Evolutionary conservation across 2,797 vertebrate genomes (phyloP).

Genomic region (Pangasius krempfi): DNA sequence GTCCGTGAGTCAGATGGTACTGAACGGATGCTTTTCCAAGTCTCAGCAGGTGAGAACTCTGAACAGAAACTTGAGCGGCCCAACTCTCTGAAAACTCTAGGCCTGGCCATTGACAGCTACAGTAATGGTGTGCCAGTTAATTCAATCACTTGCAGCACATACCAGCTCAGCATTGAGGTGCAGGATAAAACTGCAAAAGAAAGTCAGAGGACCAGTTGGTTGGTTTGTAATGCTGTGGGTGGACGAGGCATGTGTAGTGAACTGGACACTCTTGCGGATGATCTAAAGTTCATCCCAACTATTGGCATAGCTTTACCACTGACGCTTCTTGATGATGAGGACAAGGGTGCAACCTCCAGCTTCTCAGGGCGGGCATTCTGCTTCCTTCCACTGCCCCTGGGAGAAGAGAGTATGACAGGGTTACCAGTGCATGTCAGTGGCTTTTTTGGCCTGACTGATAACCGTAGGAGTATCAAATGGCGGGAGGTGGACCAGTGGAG

Average conservation of each 20-base stretch:
- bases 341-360: slow-evolving; percentile 78
- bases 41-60: slow-evolving; percentile 84
- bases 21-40: slow-evolving; percentile 88
- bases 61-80: slow-evolving; percentile 84
- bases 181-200: slow-evolving; percentile 87
- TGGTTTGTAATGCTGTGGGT: slow-evolving; percentile 94
- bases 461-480: slow-evolving; percentile 98
- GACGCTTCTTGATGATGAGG: slow-evolving; percentile 70
- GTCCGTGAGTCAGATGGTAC: slow-evolving; percentile 88
- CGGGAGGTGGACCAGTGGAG: slow-evolving; percentile 96
- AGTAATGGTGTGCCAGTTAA: slow-evolving; percentile 83
- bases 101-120: slow-evolving; percentile 85
- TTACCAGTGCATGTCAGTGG: slow-evolving; percentile 96
- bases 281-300: slow-evolving; percentile 92
- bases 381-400: slow-evolving; percentile 93
- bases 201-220: slow-evolving; percentile 85
- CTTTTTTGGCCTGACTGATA: slow-evolving; percentile 98
- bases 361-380: slow-evolving; percentile 96
- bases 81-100: slow-evolving; percentile 85
- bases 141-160: slow-evolving; percentile 87
- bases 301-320: slow-evolving; percentile 92
- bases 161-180: slow-evolving; percentile 87
- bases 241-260: slow-evolving; percentile 90
- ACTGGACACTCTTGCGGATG: slow-evolving; percentile 90
- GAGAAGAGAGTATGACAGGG: slow-evolving; percentile 94